Conservation (phyloP, 2,797 vertebrate genomes). For the Gymnoscopelus braueri region DNA sequence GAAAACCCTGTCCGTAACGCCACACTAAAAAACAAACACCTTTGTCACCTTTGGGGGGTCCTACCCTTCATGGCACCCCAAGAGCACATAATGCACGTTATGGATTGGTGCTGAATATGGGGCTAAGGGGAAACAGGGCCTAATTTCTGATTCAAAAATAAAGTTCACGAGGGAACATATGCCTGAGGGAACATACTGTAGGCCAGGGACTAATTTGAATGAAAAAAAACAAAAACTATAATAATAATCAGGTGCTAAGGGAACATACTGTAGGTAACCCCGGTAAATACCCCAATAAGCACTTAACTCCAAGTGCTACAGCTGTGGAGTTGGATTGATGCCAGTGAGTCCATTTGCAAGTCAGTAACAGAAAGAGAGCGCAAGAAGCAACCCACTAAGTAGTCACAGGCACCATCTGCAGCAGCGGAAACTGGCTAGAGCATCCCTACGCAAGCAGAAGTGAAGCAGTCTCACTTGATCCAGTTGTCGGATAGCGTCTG, state of each 20-base stretch:
- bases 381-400: constrained; percentile 45
- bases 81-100: no score
- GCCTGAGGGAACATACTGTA: no score
- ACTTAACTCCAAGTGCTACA: constrained; percentile 54
- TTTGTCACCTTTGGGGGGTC: no score
- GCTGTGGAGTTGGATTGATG: constrained; percentile 45
- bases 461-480: constrained; percentile 68
- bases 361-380: constrained; percentile 33
- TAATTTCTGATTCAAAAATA: no score
- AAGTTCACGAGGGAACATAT: no score
- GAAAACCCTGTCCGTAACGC: no score
- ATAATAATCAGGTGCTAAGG: constrained; percentile 22
- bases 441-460: constrained; percentile 75
- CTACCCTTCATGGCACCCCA: no score
- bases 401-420: constrained; percentile 66
- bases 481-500: constrained; percentile 47
- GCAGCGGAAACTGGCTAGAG: constrained; percentile 61
- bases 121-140: no score
- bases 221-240: not conserved
- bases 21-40: no score
- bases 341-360: constrained; percentile 72
- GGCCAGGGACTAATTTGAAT: no score
- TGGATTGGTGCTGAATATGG: no score
- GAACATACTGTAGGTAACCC: constrained; percentile 49
- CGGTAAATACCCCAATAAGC: not conserved